Evolutionary conservation across 2,888 invertebrate species (phyloP), one percentile per base, ranked within the genome.

Genomic region (Stenichneumon culpator): DNA sequence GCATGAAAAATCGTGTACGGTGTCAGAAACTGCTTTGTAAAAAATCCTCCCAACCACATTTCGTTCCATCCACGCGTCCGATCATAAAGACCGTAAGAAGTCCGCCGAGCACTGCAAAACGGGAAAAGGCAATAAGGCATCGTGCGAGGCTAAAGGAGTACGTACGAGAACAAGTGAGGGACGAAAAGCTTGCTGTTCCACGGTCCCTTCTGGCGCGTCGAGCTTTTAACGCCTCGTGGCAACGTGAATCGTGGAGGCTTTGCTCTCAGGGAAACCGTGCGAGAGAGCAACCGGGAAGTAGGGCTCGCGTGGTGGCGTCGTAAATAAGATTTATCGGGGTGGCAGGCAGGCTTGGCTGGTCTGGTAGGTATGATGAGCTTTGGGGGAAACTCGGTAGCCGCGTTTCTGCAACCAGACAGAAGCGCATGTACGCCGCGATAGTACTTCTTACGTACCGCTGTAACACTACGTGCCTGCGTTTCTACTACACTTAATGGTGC

Each of bases 401-500:
- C 52, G 65, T 60, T 70, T 28, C 70, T 79, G 50, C 63, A 72
- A 32, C 39, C 39, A 65, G 78, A 52, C 63, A 28, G 28, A 39
- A 63, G 57, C 16, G 44, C 57, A 57, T 57, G 57, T 57, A 57
- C 57, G 57, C 57, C 57, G 82, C 81, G 84, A 82, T 85, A 79
- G 84, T 70, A 79, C 82, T 85, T 85, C 74, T 85, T 85, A 82
- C 84, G 70, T 85, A 74, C 72, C 74, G 75, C 60, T 84, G 77
- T 80, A 84, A 84, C 78, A 73, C 68, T 85, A 85, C 84, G 84
- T 85, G 84, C 84, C 70, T 63, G 65, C 82, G 73, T 85, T 79
- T 74, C 79, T 47, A 75, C 75, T 85, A 85, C 81, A 85, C 85
- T 85, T 85, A 85, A 85, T 82, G 85, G 85, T 72, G 82, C 79